Evolutionary conservation across 2,888 invertebrate genomes (phyloP).

Genomic region (Hybos culiciformis): DNA sequence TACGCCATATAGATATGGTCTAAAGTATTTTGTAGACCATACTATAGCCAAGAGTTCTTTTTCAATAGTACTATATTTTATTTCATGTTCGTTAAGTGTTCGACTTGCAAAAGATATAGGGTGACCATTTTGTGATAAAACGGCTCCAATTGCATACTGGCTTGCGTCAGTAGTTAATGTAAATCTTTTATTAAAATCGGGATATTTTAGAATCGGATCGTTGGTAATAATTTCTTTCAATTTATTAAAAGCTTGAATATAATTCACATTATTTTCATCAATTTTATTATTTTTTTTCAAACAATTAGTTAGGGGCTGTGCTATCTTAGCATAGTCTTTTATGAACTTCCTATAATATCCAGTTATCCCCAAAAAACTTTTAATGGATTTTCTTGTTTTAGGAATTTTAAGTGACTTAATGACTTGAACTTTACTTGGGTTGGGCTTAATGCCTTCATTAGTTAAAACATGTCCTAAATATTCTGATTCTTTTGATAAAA

Average conservation of each 20-base stretch:
- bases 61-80: slow-evolving; percentile 21
- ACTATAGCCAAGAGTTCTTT: slow-evolving; percentile 25
- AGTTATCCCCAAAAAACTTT: slow-evolving; percentile 9
- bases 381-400: slow-evolving; percentile 8
- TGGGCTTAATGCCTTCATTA: slow-evolving; percentile 5
- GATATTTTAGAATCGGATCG: slow-evolving; percentile 6
- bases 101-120: slow-evolving; percentile 21
- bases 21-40: slow-evolving; percentile 24
- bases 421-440: slow-evolving; percentile 7
- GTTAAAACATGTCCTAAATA: slow-evolving; percentile 8
- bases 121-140: slow-evolving; percentile 14
- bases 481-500: slow-evolving; percentile 7
- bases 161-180: slow-evolving; percentile 1
- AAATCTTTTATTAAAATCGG: slow-evolving; percentile 6
- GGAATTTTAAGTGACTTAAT: slow-evolving; percentile 7
- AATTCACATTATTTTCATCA: slow-evolving; percentile 13
- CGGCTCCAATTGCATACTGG: slow-evolving; percentile 1
- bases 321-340: slow-evolving; percentile 8
- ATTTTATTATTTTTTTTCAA: slow-evolving; percentile 3
- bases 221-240: slow-evolving; percentile 7
- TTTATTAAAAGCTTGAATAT: slow-evolving; percentile 11
- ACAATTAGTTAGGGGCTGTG: slow-evolving; percentile 6
- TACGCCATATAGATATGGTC: slow-evolving; percentile 25
- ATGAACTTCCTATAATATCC: slow-evolving; percentile 9
- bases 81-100: slow-evolving; percentile 16